Evolutionary conservation across 2,888 invertebrate genomes (phyloP), one percentile per base, ranked within the genome.

Genomic region (Troides oblongomaculatus): DNA sequence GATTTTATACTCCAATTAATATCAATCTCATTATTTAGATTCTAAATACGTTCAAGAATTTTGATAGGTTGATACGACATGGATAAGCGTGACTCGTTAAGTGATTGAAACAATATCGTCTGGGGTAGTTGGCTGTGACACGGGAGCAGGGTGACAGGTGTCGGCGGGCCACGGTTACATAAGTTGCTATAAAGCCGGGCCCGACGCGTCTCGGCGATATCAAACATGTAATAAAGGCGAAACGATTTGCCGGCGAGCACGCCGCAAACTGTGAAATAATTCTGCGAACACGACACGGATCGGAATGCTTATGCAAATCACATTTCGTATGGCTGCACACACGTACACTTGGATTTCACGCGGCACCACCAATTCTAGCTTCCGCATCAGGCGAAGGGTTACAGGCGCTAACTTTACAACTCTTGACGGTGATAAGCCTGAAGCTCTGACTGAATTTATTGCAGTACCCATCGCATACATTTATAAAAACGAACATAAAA

Each of bases 231-330:
- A 73, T 74, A 75, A 74, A 73, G 67, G 73, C 67, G 65, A 73
- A 73, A 73, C 70, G 69, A 72, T 67, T 66, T 70, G 70, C 72
- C 72, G 74, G 77, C 76, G 77, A 72, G 75, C 77, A 74, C 76
- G 71, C 73, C 69, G 64, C 77, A 76, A 79, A 76, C 76, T 74
- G 74, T 69, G 72, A 75, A 81, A 78, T 81, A 81, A 80, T 80
- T 78, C 76, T 74, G 76, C 73, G 73, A 73, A 73, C 74, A 73
- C 72, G 71, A 76, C 73, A 76, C 72, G 74, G 80, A 74, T 78
- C 77, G 75, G 77, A 79, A 83, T 81, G 81, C 80, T 82, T 86
- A 86, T 86, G 87, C 82, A 84, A 87, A 86, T 85, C 73, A 75
- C 76, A 79, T 82, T 84, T 81, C 81, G 79, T 82, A 81, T 79